Percentiles rank a stretch among this genome's conserved stretches.
Evolutionary conservation across 35 echinoderm and acorn worm species (phyloP).

Genomic region (Chiridota heheva): DNA sequence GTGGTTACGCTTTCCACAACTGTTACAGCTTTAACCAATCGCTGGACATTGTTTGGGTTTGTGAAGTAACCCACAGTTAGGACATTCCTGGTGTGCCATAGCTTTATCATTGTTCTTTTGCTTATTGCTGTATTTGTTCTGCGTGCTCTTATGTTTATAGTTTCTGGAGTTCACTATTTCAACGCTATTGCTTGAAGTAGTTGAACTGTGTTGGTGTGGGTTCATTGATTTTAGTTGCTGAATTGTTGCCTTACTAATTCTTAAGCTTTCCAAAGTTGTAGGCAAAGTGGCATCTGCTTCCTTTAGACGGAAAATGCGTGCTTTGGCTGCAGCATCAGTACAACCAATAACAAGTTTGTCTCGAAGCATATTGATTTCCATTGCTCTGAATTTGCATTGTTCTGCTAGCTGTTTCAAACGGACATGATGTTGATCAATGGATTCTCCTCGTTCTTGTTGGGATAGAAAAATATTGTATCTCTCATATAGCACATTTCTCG

Average conservation of each 20-base stretch:
- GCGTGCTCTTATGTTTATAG: constrained; percentile 2
- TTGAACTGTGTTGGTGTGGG: background rate
- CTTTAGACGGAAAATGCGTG: constrained; percentile 33
- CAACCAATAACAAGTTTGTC: constrained; percentile 33
- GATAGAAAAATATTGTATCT: background rate
- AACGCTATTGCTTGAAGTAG: background rate
- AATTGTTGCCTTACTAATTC: constrained; percentile 13
- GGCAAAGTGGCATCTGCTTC: constrained; percentile 3
- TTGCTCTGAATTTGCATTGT: constrained; percentile 23
- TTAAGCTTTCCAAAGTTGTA: constrained; percentile 18
- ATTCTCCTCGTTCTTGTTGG: constrained; percentile 15
- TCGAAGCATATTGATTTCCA: constrained; percentile 41
- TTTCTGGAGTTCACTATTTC: background rate
- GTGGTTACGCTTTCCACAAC: constrained; percentile 25
- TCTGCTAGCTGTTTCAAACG: constrained; percentile 22
- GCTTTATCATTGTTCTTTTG: constrained; percentile 16
- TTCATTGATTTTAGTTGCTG: constrained; percentile 52
- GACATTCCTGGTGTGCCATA: constrained; percentile 6
- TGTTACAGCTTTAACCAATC: background rate
- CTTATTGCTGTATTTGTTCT: constrained; percentile 1
- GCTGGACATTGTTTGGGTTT: constrained; percentile 24
- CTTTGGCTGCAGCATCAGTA: constrained; percentile 39
- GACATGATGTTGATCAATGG: constrained; percentile 35
- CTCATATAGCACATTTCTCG: constrained; percentile 44
- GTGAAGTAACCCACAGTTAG: constrained; percentile 11